Evolutionary conservation across 53 echinoderm and acorn worm species (phyloP), one percentile per base, ranked within the genome.

Genomic region (Holothuria leucospilota): DNA sequence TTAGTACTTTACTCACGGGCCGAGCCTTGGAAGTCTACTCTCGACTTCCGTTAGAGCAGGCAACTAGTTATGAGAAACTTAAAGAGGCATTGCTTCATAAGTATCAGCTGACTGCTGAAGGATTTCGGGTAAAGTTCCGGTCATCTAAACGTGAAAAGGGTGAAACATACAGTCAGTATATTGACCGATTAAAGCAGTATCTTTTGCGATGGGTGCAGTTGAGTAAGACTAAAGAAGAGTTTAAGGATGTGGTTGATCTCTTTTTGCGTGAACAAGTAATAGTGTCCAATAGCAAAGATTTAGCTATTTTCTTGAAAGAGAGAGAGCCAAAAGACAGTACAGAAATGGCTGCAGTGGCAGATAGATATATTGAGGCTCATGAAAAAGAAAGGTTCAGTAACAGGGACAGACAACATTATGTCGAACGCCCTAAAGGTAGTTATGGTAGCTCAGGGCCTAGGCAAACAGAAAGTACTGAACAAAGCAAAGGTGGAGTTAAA

Each of bases 1-100:
- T 88, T 23, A n/a, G 87, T 79, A 73, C 87, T 51, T 62, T 87
- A 24, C 59, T 87, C 14, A 87, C n/a, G 27, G 75, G 75, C 16
- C 77, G 74, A 62, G 86, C 39, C 14, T 34, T 86, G 16, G 66
- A 56, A 49, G 86, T 29, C 8, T 86, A 75, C 59, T 86, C 29
- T 16, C 29, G 20, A n/a, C n/a, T 86, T 28, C 67, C n/a, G 29
- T 34, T 24, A 12, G 27, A 51, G 13, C 53, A 86, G 53, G 77
- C 75, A 20, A 75, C 51, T 23, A 62, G 71, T 39, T 86, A 59
- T 56, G 86, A 86, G 20, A 61, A 24, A 26, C 61, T n/a, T 86
- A 2, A 86, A 86, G 24, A 56, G 51, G 62, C 86, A 20, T 29
- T 86, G 6, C n/a, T 72, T 20, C 42, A 68, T 38, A 23, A 20